These are phyloP conservation scores for Patella ulyssiponensis DNA, from an alignment of 2,888 invertebrate species.

Conservation along the genomic window DNA sequence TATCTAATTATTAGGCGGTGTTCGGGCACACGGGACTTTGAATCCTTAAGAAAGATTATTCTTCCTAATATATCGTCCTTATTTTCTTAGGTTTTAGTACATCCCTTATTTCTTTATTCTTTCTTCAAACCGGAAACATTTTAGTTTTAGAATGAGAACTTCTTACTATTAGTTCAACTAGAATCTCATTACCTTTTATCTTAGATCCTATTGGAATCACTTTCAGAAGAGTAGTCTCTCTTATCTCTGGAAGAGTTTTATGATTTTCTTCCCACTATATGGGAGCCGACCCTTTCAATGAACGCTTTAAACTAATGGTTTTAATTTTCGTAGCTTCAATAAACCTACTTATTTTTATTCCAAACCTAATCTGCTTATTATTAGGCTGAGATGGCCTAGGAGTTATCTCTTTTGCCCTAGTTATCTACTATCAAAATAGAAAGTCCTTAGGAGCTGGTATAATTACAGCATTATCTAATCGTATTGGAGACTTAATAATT, in stretches of 20 bases:
- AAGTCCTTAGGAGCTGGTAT: constrained; percentile 82
- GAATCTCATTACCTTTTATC: constrained; percentile 13
- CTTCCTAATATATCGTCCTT: constrained; percentile 4
- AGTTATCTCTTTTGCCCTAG: constrained; percentile 82
- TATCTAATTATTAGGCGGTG: too few relatives aligned
- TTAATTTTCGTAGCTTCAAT: constrained; percentile 80
- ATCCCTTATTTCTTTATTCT: constrained; percentile 3
- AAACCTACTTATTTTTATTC: constrained; percentile 80
- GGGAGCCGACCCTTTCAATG: constrained; percentile 75
- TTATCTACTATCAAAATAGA: constrained; percentile 81
- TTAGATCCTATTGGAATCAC: constrained; percentile 24
- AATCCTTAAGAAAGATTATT: not conserved
- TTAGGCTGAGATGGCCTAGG: constrained; percentile 84
- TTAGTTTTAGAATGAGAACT: constrained; percentile 11
- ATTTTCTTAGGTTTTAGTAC: not conserved
- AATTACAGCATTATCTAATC: constrained; percentile 82
- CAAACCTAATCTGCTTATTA: constrained; percentile 81
- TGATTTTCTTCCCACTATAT: constrained; percentile 80
- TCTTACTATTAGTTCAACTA: not conserved
- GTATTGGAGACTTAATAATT: constrained; percentile 81
- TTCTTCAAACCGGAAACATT: not conserved
- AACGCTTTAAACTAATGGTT: constrained; percentile 80
- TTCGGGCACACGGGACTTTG: not conserved
- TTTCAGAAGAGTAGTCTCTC: constrained; percentile 71
- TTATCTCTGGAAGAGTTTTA: constrained; percentile 78